phyloP scores from a whole-genome alignment of 2,797 vertebrate species.

The Gadopsis marmoratus region DNA sequence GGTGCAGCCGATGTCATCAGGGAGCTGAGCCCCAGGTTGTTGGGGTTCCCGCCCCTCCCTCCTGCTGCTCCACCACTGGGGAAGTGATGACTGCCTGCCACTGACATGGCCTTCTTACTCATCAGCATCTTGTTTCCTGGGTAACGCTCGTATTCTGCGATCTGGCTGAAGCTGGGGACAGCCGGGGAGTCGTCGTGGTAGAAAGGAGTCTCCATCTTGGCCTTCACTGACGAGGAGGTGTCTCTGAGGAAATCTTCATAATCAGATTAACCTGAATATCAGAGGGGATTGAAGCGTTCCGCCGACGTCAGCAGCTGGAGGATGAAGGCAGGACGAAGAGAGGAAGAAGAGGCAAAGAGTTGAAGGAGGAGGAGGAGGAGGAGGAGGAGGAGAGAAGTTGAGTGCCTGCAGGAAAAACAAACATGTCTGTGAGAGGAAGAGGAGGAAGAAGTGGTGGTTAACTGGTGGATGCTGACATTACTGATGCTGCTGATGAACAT shows the following conservation, averaged over 20 bases:
- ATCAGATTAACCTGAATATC: constrained; percentile 78
- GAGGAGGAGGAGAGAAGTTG: background rate
- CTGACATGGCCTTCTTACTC: constrained; percentile 80
- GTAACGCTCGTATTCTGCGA: constrained; percentile 83
- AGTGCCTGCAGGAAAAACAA: constrained; percentile 39
- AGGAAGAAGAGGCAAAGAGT: background rate
- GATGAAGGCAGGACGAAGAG: constrained; percentile 46
- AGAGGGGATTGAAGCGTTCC: constrained; percentile 66
- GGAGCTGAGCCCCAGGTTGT: constrained; percentile 64
- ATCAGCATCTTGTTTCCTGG: constrained; percentile 81
- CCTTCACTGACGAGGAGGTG: constrained; percentile 65
- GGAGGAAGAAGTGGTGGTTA: background rate
- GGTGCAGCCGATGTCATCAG: constrained; percentile 67
- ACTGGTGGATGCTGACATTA: background rate
- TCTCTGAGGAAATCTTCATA: constrained; percentile 77
- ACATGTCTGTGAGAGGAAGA: constrained; percentile 37
- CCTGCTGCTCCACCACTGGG: constrained; percentile 29
- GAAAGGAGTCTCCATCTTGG: constrained; percentile 86
- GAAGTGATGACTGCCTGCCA: constrained; percentile 69
- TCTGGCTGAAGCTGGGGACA: constrained; percentile 73
- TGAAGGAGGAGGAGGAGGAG: constrained; percentile 4
- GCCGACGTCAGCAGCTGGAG: constrained; percentile 53
- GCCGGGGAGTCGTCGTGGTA: constrained; percentile 83
- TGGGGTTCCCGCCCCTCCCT: constrained; percentile 63
- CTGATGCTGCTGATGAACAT: background rate